These are phyloP conservation scores for Mormyrops attenuatus DNA, from an alignment of 2,797 vertebrate species.

Conservation along the genomic window DNA sequence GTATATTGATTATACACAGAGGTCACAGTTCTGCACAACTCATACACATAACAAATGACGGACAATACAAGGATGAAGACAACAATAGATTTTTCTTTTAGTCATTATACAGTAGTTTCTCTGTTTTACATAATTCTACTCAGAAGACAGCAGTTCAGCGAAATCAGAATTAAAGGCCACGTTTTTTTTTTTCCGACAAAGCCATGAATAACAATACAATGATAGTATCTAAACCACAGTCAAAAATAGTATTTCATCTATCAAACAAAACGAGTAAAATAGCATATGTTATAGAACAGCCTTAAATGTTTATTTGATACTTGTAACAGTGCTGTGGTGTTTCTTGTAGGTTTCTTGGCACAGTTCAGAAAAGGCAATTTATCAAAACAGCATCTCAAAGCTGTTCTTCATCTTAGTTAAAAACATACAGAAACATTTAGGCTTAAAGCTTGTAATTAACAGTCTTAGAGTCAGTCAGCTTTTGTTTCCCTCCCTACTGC, in stretches of 20 bases:
- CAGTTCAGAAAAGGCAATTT: slow-evolving; percentile 23
- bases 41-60: not conserved
- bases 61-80: not conserved
- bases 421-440: slow-evolving; percentile 38
- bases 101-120: slow-evolving; percentile 1
- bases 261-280: slow-evolving; percentile 23
- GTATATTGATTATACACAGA: slow-evolving; percentile 1
- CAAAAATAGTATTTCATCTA: slow-evolving; percentile 18
- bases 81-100: not conserved
- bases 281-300: not conserved
- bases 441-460: slow-evolving; percentile 65
- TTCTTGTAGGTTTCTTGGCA: slow-evolving; percentile 22
- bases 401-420: slow-evolving; percentile 31
- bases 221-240: slow-evolving; percentile 6
- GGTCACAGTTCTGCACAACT: not conserved
- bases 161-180: slow-evolving; percentile 1
- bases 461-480: slow-evolving; percentile 60
- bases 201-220: not conserved
- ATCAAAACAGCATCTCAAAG: slow-evolving; percentile 30
- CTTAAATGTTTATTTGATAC: slow-evolving; percentile 7
- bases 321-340: slow-evolving; percentile 26
- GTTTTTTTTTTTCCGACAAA: not conserved
- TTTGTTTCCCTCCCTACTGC: not conserved
- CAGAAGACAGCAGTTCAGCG: slow-evolving; percentile 3
- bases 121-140: slow-evolving; percentile 7